These are phyloP conservation scores for Prionailurus bengalensis DNA, from an alignment of 2,113 vertebrate species.

Conservation along the genomic window DNA sequence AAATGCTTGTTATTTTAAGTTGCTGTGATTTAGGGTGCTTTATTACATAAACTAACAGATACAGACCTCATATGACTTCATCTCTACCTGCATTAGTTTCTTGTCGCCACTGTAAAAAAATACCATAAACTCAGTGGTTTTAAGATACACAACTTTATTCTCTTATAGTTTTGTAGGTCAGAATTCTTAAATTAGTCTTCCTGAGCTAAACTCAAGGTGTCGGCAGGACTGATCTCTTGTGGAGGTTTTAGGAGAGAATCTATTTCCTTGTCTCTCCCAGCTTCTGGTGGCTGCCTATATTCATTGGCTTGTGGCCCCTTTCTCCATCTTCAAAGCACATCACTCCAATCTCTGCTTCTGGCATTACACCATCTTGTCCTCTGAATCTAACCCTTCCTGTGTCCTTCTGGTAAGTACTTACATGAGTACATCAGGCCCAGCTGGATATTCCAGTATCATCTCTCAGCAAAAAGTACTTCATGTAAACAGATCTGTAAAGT, in stretches of 20 bases:
- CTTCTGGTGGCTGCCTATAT: background rate
- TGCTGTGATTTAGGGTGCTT: background rate
- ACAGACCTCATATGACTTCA: background rate
- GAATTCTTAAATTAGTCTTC: background rate
- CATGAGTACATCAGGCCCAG: background rate
- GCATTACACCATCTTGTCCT: background rate
- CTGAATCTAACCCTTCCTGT: background rate
- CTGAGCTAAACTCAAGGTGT: background rate
- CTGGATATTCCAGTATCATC: background rate
- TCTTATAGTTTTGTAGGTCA: background rate
- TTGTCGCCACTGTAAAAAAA: slow-evolving; percentile 26
- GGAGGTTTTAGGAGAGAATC: background rate
- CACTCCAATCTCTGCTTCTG: background rate
- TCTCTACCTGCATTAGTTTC: background rate
- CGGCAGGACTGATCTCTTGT: background rate
- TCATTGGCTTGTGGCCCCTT: background rate
- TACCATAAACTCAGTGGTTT: background rate
- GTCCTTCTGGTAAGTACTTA: background rate
- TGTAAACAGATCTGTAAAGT: background rate
- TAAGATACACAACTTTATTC: background rate
- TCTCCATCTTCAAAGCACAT: background rate
- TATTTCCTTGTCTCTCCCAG: background rate
- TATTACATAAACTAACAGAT: slow-evolving; percentile 32
- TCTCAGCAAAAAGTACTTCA: background rate
- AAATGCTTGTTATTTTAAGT: background rate